Percentiles rank a stretch among this genome's conserved stretches.
phyloP scores from a whole-genome alignment of 2,888 invertebrate genomes.

The Standfussiana lucernea region DNA sequence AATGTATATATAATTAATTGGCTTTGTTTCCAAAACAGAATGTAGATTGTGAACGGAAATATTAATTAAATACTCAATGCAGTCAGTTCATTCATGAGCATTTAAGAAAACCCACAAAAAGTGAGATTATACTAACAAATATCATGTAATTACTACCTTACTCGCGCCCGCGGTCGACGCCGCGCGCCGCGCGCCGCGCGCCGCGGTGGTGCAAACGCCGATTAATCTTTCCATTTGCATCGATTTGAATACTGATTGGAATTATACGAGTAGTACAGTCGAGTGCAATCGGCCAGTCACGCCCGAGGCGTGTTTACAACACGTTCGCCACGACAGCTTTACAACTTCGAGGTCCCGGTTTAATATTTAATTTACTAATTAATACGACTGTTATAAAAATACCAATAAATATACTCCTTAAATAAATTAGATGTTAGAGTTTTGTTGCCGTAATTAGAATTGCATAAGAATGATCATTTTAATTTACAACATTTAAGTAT shows the following conservation, averaged over 20 bases:
- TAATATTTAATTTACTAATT: slow-evolving; percentile 67
- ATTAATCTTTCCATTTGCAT: slow-evolving; percentile 88
- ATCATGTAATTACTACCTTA: slow-evolving; percentile 75
- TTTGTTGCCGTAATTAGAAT: slow-evolving; percentile 46
- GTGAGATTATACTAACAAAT: slow-evolving; percentile 69
- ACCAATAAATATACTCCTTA: slow-evolving; percentile 51
- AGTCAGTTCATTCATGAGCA: slow-evolving; percentile 14
- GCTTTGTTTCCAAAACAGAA: not conserved
- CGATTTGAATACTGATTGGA: slow-evolving; percentile 88
- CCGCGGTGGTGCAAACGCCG: slow-evolving; percentile 80
- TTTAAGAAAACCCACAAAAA: slow-evolving; percentile 62
- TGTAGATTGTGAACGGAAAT: slow-evolving; percentile 8
- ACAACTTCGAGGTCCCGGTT: slow-evolving; percentile 65
- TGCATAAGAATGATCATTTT: slow-evolving; percentile 48
- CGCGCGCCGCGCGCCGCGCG: slow-evolving; percentile 72
- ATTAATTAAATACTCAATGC: slow-evolving; percentile 17
- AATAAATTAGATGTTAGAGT: slow-evolving; percentile 41
- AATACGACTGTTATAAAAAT: slow-evolving; percentile 59
- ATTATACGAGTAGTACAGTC: slow-evolving; percentile 77
- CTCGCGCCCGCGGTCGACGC: slow-evolving; percentile 69
- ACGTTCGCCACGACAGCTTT: slow-evolving; percentile 72
- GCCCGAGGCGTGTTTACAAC: slow-evolving; percentile 75
- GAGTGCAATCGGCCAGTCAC: slow-evolving; percentile 78
- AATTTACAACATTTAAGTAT: slow-evolving; percentile 45
- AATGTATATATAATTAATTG: not conserved